Conservation (phyloP, 2,797 vertebrate species). For the Peromyscus melanophrys region DNA sequence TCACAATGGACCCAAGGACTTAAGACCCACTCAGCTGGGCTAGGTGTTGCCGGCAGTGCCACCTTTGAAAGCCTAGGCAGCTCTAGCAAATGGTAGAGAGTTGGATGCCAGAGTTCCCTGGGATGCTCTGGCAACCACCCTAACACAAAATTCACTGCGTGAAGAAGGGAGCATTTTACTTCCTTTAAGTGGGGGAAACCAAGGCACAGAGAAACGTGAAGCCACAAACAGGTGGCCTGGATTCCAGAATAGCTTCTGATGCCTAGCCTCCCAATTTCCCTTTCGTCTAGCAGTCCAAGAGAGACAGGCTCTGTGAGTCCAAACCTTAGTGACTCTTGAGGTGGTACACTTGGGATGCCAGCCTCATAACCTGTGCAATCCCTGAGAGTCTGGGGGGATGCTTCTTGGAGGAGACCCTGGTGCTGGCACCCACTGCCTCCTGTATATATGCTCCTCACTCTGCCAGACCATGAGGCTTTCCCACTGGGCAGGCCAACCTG, state of each 20-base stretch:
- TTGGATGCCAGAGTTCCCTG: rapidly evolving
- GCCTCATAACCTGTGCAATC: neutral
- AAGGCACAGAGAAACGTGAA: neutral
- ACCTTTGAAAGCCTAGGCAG: neutral
- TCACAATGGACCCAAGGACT: neutral
- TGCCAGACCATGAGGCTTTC: neutral
- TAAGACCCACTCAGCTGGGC: neutral
- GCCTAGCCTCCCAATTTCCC: too few species aligned
- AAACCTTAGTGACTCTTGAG: too few species aligned
- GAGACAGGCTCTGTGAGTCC: too few species aligned
- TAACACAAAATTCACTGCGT: neutral
- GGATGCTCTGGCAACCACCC: too few species aligned
- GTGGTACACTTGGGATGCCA: too few species aligned
- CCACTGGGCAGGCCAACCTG: neutral
- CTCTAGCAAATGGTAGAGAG: too few species aligned
- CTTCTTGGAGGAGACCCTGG: neutral
- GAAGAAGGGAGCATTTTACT: neutral
- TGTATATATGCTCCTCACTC: neutral
- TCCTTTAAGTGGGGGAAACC: neutral
- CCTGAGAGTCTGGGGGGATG: too few species aligned
- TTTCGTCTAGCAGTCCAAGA: neutral
- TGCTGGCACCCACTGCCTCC: neutral
- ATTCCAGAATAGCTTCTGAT: neutral
- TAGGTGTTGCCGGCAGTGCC: too few species aligned
- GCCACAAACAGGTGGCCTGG: too few species aligned